These are phyloP conservation scores for Coelopa pilipes DNA, from an alignment of 2,888 invertebrate species.

Conservation along the genomic window DNA sequence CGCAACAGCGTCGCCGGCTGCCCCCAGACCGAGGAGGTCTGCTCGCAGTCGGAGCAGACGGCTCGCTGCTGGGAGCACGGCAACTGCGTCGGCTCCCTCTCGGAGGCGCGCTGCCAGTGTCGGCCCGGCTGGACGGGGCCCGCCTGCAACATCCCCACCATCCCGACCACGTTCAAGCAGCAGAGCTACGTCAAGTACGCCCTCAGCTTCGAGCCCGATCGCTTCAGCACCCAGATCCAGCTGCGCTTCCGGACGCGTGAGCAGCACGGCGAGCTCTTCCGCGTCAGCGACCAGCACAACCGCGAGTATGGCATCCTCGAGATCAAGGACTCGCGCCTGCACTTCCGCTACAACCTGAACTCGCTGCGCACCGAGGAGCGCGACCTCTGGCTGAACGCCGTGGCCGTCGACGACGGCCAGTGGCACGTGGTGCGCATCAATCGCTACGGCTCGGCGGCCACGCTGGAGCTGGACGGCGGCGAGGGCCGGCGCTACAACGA, in stretches of 20 bases:
- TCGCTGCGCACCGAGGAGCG: conserved; percentile 89
- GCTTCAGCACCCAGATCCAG: conserved; percentile 92
- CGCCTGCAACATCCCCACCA: conserved; percentile 84
- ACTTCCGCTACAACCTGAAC: conserved; percentile 93
- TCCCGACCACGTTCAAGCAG: conserved; percentile 90
- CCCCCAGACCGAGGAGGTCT: conserved; percentile 91
- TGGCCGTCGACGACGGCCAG: conserved; percentile 93
- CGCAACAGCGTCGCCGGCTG: conserved; percentile 90
- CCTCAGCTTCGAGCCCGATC: conserved; percentile 91
- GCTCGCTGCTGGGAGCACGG: conserved; percentile 93
- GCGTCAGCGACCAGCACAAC: conserved; percentile 93
- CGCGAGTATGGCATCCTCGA: conserved; percentile 92
- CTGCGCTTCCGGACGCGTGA: conserved; percentile 93
- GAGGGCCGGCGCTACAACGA: conserved; percentile 94
- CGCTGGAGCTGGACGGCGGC: conserved; percentile 92
- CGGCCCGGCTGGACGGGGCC: conserved; percentile 96
- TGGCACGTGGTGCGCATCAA: conserved; percentile 96
- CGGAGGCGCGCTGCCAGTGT: conserved; percentile 91
- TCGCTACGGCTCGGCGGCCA: conserved; percentile 92
- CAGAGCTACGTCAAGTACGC: conserved; percentile 98
- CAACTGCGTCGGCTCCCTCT: conserved; percentile 91
- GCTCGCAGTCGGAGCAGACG: conserved; percentile 87
- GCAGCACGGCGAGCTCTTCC: conserved; percentile 91
- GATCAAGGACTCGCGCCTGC: conserved; percentile 89
- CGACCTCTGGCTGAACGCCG: conserved; percentile 89